A percentile compares a stretch with the other conserved stretches of the same genome.
phyloP scores from a whole-genome alignment of 1,140 invertebrate genomes.

The Musca domestica region DNA sequence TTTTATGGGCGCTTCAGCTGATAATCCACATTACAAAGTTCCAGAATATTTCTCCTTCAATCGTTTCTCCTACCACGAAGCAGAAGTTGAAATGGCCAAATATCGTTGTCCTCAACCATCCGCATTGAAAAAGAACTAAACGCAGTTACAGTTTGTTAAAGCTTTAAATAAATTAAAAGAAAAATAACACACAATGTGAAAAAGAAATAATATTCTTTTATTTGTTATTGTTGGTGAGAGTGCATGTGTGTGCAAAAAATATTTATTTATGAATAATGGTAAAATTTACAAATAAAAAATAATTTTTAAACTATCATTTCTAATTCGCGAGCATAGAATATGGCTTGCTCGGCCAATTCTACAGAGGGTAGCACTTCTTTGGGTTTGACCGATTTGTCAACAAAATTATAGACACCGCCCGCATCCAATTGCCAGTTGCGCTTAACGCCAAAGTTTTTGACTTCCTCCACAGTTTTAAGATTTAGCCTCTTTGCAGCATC shows the following conservation, averaged over 20 bases:
- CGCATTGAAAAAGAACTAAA: conserved; percentile 33
- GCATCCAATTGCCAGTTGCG: conserved; percentile 76
- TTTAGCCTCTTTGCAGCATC: conserved; percentile 91
- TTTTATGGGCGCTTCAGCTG: conserved; percentile 67
- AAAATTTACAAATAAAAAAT: conserved; percentile 26
- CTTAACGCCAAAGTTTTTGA: conserved; percentile 78
- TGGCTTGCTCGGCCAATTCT: conserved; percentile 87
- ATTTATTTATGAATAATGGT: conserved; percentile 1
- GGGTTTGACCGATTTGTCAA: conserved; percentile 65
- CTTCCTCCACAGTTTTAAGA: conserved; percentile 71
- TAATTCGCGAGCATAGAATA: conserved; percentile 96
- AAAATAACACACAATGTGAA: neutral
- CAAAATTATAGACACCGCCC: conserved; percentile 81
- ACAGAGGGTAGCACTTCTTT: conserved; percentile 83
- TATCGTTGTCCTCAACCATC: conserved; percentile 71
- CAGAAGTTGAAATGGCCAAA: conserved; percentile 80
- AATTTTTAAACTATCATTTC: conserved; percentile 95
- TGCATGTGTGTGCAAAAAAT: conserved; percentile 11
- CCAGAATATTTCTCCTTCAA: conserved; percentile 85
- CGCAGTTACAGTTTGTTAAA: conserved; percentile 22
- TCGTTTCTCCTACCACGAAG: conserved; percentile 74
- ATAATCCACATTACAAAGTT: conserved; percentile 72
- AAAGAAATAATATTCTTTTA: no score
- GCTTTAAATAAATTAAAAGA: neutral
- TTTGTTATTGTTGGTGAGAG: no score